Conservation (phyloP, 2,113 vertebrate genomes). For the Embiotoca jacksoni region DNA sequence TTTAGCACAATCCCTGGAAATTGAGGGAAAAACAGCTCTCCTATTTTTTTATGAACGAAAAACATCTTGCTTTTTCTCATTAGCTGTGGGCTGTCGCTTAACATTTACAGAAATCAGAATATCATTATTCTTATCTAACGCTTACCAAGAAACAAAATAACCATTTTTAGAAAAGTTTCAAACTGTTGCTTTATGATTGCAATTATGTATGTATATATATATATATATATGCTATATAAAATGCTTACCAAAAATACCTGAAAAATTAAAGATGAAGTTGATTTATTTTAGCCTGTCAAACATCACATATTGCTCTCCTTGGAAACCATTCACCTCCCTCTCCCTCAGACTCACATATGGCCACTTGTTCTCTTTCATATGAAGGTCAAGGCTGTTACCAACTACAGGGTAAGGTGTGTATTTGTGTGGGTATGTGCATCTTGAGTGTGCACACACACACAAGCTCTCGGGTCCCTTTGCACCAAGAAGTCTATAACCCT, state of each 20-base stretch:
- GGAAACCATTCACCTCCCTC: constrained; percentile 6
- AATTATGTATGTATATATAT: too few species aligned
- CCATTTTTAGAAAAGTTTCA: background rate
- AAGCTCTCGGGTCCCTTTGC: constrained; percentile 19
- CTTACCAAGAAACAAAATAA: background rate
- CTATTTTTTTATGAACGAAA: too few species aligned
- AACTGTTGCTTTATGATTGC: too few species aligned
- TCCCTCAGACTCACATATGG: constrained; percentile 6
- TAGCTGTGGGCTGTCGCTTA: too few species aligned
- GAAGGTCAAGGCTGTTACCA: constrained; percentile 26
- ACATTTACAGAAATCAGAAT: too few species aligned
- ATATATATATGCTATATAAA: too few species aligned
- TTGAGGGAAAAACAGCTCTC: too few species aligned
- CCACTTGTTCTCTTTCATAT: constrained; percentile 2
- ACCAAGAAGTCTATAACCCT: constrained; percentile 55
- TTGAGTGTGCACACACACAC: constrained; percentile 12
- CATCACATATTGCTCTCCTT: constrained; percentile 1
- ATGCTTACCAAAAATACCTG: background rate
- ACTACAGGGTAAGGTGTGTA: constrained; percentile 34
- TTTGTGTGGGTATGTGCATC: constrained; percentile 18
- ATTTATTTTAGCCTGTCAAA: constrained; percentile 9
- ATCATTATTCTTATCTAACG: too few species aligned
- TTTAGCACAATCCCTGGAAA: too few species aligned
- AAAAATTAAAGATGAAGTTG: background rate
- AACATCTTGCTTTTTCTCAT: too few species aligned